Base-by-base conservation (phyloP, 2,113 vertebrate genomes). In the Pelecanus crispus region DNA sequence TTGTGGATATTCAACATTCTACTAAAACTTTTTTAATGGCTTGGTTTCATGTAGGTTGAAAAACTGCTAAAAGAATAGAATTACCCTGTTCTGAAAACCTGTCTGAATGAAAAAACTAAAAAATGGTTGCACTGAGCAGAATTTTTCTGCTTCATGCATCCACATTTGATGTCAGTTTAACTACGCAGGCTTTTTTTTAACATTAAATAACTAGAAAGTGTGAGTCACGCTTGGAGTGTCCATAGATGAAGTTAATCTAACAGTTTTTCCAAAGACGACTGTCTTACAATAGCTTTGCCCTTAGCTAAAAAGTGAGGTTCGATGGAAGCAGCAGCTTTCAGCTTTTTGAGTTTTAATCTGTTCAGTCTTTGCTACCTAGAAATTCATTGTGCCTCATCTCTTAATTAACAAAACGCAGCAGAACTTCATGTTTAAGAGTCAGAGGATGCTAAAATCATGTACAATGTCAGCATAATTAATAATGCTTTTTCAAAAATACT, bases 331-430 rank as follows among this genome's bases (percentile, higher is more conserved):
- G 50, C 44, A 50, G 32, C 58, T 85, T 72, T 58, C 42, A 50
- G 1, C 8, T 65, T 63, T 78, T 49, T n/a, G 5, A 14, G 70
- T 88, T 97, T 95, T 94, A 88, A 87, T 97, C 68, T 89, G 63
- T 90, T 88, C 77, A 90, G 78, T 94, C 80, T 91, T 88, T 83
- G 32, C 88, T 86, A 82, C 10, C 34, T 74, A 83, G 85, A 97
- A 96, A 96, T 28, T 34, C 83, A 87, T 96, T 94, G 78, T 79
- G 93, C 40, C 56, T 44, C 73, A 70, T 79, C 59, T 84, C 81
- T 81, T 82, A 82, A 58, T 67, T 86, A 81, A 81, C 42, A 86
- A 55, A 78, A 78, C 7, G 21, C 3, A 38, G 21, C 82, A 81
- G 91, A 59, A 75, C 79, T 85, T 53, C 31, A 77, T 15, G 20